Evolutionary conservation across 1,140 invertebrate genomes (phyloP).

Genomic region (Cataglyphis hispanica): DNA sequence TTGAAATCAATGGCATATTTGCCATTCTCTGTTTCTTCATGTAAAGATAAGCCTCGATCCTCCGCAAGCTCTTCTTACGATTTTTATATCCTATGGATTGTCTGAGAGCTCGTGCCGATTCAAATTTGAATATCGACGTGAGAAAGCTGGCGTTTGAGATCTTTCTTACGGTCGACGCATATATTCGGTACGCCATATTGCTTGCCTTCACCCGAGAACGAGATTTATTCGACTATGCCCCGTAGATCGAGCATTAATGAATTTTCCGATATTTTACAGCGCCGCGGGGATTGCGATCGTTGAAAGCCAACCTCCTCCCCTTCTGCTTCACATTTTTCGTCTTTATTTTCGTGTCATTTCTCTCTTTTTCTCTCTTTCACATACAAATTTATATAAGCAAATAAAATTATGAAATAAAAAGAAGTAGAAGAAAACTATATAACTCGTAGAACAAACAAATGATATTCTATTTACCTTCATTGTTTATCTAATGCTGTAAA

Average conservation of each 20-base stretch:
- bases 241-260: slow-evolving; percentile 72
- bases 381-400: background rate
- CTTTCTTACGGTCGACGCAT: slow-evolving; percentile 36
- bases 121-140: slow-evolving; percentile 41
- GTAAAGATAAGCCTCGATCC: slow-evolving; percentile 21
- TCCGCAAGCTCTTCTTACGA: background rate
- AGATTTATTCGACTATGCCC: slow-evolving; percentile 68
- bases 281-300: slow-evolving; percentile 39
- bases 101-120: background rate
- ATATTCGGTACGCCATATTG: slow-evolving; percentile 49
- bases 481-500: background rate
- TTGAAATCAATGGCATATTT: background rate
- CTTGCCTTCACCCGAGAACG: slow-evolving; percentile 14
- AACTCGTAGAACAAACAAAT: background rate
- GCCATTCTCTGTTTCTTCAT: slow-evolving; percentile 24
- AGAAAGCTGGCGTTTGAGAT: slow-evolving; percentile 33
- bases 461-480: background rate
- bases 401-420: background rate
- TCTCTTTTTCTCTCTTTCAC: background rate
- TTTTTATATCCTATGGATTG: slow-evolving; percentile 24
- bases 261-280: slow-evolving; percentile 73
- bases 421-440: background rate
- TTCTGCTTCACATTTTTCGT: slow-evolving; percentile 38
- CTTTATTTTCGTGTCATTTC: slow-evolving; percentile 14
- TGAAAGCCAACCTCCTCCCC: slow-evolving; percentile 48